These are phyloP conservation scores for Muscina levida DNA, from an alignment of 2,888 invertebrate genomes.

Conservation along the genomic window DNA sequence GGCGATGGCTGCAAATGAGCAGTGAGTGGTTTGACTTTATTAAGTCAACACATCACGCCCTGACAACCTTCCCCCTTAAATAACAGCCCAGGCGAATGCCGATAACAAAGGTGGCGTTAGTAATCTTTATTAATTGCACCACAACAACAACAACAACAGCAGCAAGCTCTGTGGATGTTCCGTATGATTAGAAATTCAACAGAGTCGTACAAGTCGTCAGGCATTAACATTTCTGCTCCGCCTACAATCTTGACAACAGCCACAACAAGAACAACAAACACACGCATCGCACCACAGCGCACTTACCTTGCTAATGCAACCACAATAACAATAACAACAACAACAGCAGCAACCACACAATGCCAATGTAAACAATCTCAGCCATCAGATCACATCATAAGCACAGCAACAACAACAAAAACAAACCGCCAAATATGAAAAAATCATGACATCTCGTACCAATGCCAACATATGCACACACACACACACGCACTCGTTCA, in stretches of 20 bases:
- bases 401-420: constrained; percentile 26
- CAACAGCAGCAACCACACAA: constrained; percentile 38
- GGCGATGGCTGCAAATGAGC: background rate
- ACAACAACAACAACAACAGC: too few species aligned
- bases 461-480: background rate
- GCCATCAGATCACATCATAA: constrained; percentile 53
- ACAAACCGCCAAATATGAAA: constrained; percentile 22
- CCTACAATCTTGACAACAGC: constrained; percentile 68
- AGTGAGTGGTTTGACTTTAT: constrained; percentile 27
- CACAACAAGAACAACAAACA: background rate
- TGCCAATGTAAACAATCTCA: constrained; percentile 49
- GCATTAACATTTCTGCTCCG: constrained; percentile 71
- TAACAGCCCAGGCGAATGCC: background rate
- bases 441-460: constrained; percentile 76
- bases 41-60: constrained; percentile 33
- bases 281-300: background rate
- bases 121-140: constrained; percentile 25
- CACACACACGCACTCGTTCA: background rate
- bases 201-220: constrained; percentile 50
- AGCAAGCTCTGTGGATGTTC: too few species aligned
- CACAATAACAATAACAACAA: constrained; percentile 43
- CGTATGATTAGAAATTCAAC: constrained; percentile 37
- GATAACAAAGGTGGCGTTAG: background rate
- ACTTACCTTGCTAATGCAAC: background rate
- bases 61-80: background rate